These are phyloP conservation scores for Chymomyza caudatula DNA, from an alignment of 2,888 invertebrate species.

Conservation along the genomic window DNA sequence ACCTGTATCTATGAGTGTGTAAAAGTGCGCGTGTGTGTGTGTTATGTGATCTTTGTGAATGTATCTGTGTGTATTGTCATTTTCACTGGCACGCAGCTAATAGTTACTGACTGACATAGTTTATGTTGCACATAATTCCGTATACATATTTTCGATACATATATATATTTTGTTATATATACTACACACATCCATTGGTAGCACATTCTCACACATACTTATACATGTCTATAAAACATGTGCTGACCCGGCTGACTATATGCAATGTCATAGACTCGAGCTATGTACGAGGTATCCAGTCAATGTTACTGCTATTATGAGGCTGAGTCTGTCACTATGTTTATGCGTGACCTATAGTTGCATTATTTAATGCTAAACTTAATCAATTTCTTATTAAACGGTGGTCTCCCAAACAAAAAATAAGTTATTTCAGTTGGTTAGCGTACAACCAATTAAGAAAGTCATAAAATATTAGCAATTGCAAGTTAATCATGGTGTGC, in stretches of 20 bases:
- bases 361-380: too few relatives aligned
- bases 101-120: not conserved
- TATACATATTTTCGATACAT: not conserved
- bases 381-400: too few relatives aligned
- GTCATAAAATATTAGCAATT: too few relatives aligned
- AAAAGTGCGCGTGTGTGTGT: constrained; percentile 14
- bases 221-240: constrained; percentile 10
- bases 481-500: too few relatives aligned
- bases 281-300: not conserved
- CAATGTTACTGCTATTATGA: not conserved
- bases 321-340: not conserved
- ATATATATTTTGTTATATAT: not conserved
- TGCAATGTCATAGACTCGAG: not conserved
- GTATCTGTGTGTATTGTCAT: constrained; percentile 6
- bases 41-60: not conserved
- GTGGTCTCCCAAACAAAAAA: too few relatives aligned
- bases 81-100: not conserved
- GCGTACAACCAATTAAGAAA: too few relatives aligned
- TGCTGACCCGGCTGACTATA: not conserved
- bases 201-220: constrained; percentile 4
- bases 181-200: not conserved
- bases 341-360: not conserved
- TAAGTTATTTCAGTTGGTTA: too few relatives aligned
- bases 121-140: constrained; percentile 10
- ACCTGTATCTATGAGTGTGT: constrained; percentile 4